Evolutionary conservation across 2,113 vertebrate genomes (phyloP).

Genomic region (Lycaon pictus): DNA sequence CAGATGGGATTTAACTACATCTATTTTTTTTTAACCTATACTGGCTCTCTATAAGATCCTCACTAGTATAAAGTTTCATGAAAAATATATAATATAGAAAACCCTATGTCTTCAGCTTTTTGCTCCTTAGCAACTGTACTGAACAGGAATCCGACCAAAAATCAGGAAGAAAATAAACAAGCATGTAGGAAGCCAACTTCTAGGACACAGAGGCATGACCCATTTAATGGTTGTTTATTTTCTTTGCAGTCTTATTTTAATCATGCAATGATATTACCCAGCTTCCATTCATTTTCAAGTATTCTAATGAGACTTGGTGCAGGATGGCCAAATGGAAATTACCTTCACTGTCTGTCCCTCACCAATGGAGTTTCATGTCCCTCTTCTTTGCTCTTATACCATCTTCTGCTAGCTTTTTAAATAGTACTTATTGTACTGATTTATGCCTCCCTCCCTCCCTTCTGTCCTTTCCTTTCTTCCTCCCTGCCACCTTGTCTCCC

Average conservation of each 20-base stretch:
- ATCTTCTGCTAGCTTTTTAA: not conserved
- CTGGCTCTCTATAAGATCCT: not conserved
- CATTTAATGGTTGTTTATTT: not conserved
- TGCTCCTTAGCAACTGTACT: not conserved
- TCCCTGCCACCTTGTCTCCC: no score
- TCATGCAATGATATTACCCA: not conserved
- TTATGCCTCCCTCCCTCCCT: not conserved
- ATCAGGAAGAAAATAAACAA: not conserved
- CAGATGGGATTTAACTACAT: not conserved
- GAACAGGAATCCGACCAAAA: slow-evolving; percentile 1
- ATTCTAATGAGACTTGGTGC: not conserved
- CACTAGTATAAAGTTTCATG: not conserved
- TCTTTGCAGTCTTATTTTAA: not conserved
- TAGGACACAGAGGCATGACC: not conserved
- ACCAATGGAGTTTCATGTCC: not conserved
- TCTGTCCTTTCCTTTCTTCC: no score
- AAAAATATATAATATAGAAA: not conserved
- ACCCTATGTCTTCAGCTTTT: not conserved
- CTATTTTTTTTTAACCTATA: not conserved
- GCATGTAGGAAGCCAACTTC: not conserved
- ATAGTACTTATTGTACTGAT: not conserved
- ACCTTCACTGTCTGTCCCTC: not conserved
- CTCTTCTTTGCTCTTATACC: not conserved
- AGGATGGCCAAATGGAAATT: not conserved
- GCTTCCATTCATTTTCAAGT: not conserved